phyloP scores from a whole-genome alignment of 1,140 invertebrate genomes.

The Druon quercuslanigerum region DNA sequence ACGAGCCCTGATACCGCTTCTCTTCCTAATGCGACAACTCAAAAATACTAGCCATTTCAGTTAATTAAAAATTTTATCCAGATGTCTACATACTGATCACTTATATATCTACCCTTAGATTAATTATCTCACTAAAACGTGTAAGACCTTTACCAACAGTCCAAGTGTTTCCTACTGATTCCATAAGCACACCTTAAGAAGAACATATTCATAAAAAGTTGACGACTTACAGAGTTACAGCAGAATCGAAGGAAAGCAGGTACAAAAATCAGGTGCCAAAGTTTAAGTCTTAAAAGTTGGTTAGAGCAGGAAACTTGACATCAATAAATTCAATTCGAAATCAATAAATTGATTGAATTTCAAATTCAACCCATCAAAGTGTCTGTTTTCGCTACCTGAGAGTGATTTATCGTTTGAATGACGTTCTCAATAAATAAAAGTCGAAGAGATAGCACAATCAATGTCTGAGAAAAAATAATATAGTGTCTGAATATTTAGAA shows the following conservation, averaged over 20 bases:
- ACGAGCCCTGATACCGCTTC: slow-evolving; percentile 67
- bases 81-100: background rate
- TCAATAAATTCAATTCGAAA: too few species aligned
- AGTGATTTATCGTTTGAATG: too few species aligned
- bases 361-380: too few species aligned
- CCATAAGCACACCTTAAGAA: background rate
- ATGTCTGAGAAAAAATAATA: too few species aligned
- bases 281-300: too few species aligned
- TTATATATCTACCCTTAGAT: background rate
- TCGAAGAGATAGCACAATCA: too few species aligned
- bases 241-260: background rate
- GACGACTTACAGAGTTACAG: background rate
- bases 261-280: too few species aligned
- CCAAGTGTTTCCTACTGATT: background rate
- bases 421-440: too few species aligned
- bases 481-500: too few species aligned
- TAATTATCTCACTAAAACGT: background rate
- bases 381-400: too few species aligned
- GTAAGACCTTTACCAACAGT: background rate
- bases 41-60: slow-evolving; percentile 34
- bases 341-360: too few species aligned
- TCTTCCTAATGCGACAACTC: slow-evolving; percentile 48
- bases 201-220: background rate
- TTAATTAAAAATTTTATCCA: background rate
- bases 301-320: too few species aligned